Conservation (phyloP, 2,113 vertebrate species). For the Lepus timidus region DNA sequence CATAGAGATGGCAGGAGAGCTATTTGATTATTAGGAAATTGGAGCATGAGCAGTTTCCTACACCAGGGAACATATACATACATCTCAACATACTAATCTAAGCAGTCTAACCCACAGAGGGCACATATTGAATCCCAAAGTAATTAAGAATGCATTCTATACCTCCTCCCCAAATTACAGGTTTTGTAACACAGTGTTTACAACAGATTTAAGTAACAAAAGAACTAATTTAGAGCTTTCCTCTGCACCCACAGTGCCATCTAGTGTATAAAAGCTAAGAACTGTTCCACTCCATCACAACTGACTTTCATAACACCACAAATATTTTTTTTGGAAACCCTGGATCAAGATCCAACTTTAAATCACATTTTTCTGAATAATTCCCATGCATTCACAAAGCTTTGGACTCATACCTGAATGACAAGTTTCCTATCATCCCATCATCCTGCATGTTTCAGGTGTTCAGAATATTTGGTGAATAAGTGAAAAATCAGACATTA, state of each 20-base stretch:
- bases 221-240: slow-evolving; percentile 75
- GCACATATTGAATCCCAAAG: slow-evolving; percentile 4
- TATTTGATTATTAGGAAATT: slow-evolving; percentile 57
- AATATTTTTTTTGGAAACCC: slow-evolving; percentile 38
- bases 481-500: slow-evolving; percentile 53
- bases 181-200: slow-evolving; percentile 63
- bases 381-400: not conserved
- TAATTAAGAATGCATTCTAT: slow-evolving; percentile 68
- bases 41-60: not conserved
- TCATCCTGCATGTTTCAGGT: slow-evolving; percentile 13
- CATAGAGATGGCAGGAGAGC: not conserved
- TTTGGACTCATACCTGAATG: not conserved
- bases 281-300: slow-evolving; percentile 2
- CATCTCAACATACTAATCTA: not conserved
- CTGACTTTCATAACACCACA: slow-evolving; percentile 32
- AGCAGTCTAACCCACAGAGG: slow-evolving; percentile 37
- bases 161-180: slow-evolving; percentile 10
- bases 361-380: slow-evolving; percentile 43
- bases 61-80: not conserved
- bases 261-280: slow-evolving; percentile 77
- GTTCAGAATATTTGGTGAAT: slow-evolving; percentile 45
- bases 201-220: slow-evolving; percentile 73
- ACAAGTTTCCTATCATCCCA: slow-evolving; percentile 37
- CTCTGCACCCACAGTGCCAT: slow-evolving; percentile 88
- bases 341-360: slow-evolving; percentile 53